phyloP scores from a whole-genome alignment of 1,140 invertebrate genomes.

The Papilio xuthus region DNA sequence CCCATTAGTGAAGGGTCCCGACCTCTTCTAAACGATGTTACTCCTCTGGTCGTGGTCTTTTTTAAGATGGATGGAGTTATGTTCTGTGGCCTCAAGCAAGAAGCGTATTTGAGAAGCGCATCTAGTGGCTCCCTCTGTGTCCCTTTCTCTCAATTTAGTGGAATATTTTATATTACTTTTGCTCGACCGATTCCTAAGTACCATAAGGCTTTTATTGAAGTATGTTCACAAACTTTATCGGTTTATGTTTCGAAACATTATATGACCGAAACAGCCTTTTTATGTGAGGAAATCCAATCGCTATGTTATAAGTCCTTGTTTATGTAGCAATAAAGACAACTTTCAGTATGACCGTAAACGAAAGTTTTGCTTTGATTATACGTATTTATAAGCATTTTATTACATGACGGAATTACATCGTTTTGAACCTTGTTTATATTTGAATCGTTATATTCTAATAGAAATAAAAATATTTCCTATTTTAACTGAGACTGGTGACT shows the following conservation, averaged over 20 bases:
- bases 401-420: background rate
- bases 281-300: constrained; percentile 21
- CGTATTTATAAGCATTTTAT: constrained; percentile 21
- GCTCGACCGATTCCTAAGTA: background rate
- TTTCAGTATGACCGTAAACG: constrained; percentile 17
- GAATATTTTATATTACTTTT: background rate
- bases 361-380: constrained; percentile 3
- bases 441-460: background rate
- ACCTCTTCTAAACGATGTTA: background rate
- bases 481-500: too few relatives aligned
- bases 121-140: too few relatives aligned
- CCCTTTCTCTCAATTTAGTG: background rate
- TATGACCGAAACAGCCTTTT: background rate
- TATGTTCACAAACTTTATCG: constrained; percentile 11
- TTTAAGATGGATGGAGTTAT: background rate
- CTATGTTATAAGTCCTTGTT: constrained; percentile 11
- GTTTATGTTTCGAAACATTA: constrained; percentile 18
- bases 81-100: background rate
- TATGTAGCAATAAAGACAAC: constrained; percentile 27
- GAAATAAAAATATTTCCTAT: background rate
- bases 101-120: too few relatives aligned
- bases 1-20: too few relatives aligned
- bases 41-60: too few relatives aligned
- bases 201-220: background rate
- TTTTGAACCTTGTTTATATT: background rate